Conservation (phyloP, 1,140 invertebrate species). For the Acromyrmex echinatior region DNA sequence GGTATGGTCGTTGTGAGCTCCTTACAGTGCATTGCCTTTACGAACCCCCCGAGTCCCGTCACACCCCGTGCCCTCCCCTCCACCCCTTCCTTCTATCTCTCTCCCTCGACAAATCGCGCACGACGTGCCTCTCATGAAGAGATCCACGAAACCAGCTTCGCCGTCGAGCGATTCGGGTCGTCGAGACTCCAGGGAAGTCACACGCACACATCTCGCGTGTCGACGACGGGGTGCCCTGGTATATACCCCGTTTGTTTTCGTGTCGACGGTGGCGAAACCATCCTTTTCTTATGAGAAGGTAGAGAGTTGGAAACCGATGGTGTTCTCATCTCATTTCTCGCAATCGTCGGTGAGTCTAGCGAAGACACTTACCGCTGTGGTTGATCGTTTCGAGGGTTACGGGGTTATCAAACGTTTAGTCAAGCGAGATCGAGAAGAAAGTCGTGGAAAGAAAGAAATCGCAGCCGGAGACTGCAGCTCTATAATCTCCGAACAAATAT, state of each 20-base stretch:
- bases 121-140: constrained; percentile 82
- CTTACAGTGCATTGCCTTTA: constrained; percentile 86
- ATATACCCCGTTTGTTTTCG: constrained; percentile 35
- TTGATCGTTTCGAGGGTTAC: constrained; percentile 71
- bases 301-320: constrained; percentile 22
- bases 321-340: constrained; percentile 59
- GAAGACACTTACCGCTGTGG: constrained; percentile 67
- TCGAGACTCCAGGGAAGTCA: constrained; percentile 69
- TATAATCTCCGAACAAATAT: background rate
- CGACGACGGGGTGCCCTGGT: constrained; percentile 1
- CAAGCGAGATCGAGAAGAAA: constrained; percentile 14
- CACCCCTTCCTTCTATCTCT: constrained; percentile 25
- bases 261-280: constrained; percentile 55
- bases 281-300: constrained; percentile 43
- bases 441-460: background rate
- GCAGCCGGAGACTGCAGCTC: background rate
- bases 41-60: constrained; percentile 83
- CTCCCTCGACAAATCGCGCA: constrained; percentile 79
- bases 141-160: constrained; percentile 81
- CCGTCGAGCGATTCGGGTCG: constrained; percentile 78
- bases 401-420: constrained; percentile 67
- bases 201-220: constrained; percentile 58
- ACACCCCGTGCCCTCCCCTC: constrained; percentile 78
- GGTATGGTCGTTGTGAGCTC: constrained; percentile 83
- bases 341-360: constrained; percentile 59